phyloP scores from a whole-genome alignment of 2,797 vertebrate genomes.

The Diceros bicornis region DNA sequence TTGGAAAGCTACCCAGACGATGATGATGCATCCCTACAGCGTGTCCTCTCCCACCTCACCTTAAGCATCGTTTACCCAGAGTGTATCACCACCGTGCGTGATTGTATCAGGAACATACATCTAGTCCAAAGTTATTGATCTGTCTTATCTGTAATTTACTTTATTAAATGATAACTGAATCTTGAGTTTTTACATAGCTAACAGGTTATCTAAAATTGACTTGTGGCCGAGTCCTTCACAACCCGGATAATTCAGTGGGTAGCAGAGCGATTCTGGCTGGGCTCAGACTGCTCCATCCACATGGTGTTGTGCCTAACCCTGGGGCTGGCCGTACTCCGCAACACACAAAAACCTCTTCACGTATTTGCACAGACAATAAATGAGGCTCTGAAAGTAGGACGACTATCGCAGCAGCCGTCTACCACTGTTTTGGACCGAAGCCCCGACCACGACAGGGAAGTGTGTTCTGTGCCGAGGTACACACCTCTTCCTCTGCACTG shows the following conservation, averaged over 20 bases:
- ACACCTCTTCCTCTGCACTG: slow-evolving; percentile 99
- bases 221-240: background rate
- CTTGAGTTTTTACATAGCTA: background rate
- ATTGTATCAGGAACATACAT: background rate
- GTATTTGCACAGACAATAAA: slow-evolving; percentile 93
- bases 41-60: background rate
- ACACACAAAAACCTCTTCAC: slow-evolving; percentile 85
- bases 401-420: slow-evolving; percentile 91
- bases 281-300: slow-evolving; percentile 80
- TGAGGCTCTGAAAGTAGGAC: slow-evolving; percentile 98
- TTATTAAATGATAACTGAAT: background rate
- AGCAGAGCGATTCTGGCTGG: background rate
- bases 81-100: accelerated
- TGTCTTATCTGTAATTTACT: background rate
- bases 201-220: background rate
- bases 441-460: slow-evolving; percentile 91
- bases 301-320: slow-evolving; percentile 92
- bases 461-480: slow-evolving; percentile 93
- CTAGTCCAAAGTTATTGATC: background rate
- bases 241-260: background rate
- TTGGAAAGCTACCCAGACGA: background rate
- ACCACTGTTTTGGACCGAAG: slow-evolving; percentile 91
- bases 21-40: accelerated
- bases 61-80: background rate
- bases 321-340: slow-evolving; percentile 83